Base-by-base conservation (phyloP, 2,113 vertebrate species). In the Zosterops lateralis region DNA sequence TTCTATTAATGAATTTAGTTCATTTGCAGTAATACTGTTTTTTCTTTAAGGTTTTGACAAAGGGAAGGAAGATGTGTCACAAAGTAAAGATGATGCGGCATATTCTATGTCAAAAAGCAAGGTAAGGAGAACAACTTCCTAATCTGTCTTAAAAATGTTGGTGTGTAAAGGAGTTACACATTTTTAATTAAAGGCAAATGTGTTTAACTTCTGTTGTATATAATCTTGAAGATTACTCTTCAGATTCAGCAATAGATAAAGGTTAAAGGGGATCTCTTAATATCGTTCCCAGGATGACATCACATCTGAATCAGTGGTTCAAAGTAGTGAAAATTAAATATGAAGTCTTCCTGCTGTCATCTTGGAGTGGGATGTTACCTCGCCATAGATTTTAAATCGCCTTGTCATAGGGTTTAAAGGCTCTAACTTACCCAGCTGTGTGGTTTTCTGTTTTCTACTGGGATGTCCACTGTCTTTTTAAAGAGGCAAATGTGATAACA, bases 101-200 rank as follows among this genome's bases (percentile, higher is more conserved):
- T 98, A 98, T 89, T 99, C 99, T 82, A 99, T 99, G 97, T 99
- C 99, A 72, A 99, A 99, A 97, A 99, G 99, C 98, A 99, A 99
- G 98, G 99, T 99, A 97, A 97, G 91, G 19, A 44, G 85, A 89
- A 31, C 31, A 47, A 6, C 17, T 10, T 62, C 14, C 45, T 65
- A 28, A 45, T n/a, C 40, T n/a, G 14, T 1, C 8, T 73, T 80
- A 2, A 81, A 51, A 84, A 58, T 26, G 5, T 40, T 51, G 45
- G 4, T 42, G 7, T 73, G 17, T 38, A 73, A 73, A 60, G 31
- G 38, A 67, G 25, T 19, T 53, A 5, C 12, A 9, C 25, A 19
- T 83, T 74, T 83, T 89, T 56, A 70, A 54, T 70, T 90, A 77
- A 90, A 71, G 26, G 26, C 20, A 87, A 68, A 28, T 79, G 3